Conservation (phyloP, 2,113 vertebrate genomes). For the Osmerus eperlanus region DNA sequence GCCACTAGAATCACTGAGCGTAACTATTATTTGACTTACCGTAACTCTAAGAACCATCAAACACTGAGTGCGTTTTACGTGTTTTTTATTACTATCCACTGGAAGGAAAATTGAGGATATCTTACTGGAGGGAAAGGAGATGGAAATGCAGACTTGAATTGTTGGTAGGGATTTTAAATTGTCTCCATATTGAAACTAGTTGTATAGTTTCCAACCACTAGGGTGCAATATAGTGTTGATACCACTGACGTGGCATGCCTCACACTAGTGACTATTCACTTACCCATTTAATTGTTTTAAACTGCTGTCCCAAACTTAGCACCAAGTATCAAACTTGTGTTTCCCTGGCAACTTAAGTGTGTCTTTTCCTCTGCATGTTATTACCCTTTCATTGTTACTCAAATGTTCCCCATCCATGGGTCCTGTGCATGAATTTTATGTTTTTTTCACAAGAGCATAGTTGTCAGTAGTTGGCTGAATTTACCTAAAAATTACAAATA, state of each 20-base stretch:
- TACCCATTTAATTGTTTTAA: neutral
- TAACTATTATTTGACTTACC: neutral
- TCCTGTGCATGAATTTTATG: too few relatives aligned
- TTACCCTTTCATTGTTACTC: too few relatives aligned
- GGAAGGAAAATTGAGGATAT: neutral
- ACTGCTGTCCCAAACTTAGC: neutral
- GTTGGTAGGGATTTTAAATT: neutral
- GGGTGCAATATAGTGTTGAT: conserved; percentile 1
- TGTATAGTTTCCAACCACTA: conserved; percentile 19
- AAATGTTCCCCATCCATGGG: too few relatives aligned
- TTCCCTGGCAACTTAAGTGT: too few relatives aligned
- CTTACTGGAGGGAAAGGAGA: neutral
- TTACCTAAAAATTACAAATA: too few relatives aligned
- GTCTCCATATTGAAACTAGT: conserved; percentile 2
- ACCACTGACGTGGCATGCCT: neutral
- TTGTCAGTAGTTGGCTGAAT: too few relatives aligned
- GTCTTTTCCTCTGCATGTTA: too few relatives aligned
- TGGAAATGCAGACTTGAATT: neutral
- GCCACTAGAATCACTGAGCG: neutral
- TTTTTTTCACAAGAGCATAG: too few relatives aligned
- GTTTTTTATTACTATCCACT: neutral
- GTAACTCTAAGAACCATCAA: neutral
- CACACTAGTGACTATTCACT: neutral
- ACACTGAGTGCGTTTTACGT: neutral
- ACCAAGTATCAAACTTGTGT: neutral